Base-by-base conservation (phyloP, 2,888 invertebrate species). In the Apamea crenata region DNA sequence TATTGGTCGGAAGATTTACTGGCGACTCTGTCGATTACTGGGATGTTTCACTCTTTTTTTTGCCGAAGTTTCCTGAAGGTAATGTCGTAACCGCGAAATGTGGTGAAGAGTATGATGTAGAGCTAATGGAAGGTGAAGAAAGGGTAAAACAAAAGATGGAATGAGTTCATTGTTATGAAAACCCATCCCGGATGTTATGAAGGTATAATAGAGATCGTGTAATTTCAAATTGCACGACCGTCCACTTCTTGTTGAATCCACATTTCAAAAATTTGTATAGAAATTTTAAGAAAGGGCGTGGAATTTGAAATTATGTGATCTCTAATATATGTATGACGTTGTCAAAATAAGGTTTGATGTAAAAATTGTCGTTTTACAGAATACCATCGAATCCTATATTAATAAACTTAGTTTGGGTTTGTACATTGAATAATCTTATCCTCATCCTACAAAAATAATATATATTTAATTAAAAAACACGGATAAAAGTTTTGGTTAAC, bases 1-100 rank as follows among this genome's bases (percentile, higher is more conserved):
- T 96, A 94, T 95, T 94, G 95, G 93, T 90, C 83, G 78, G 82
- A 91, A 94, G 95, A 95, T 96, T 96, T 95, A 96, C 95, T 86
- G 93, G 82, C 86, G 88, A 88, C 90, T 81, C 78, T 80, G 86
- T 89, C 87, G 87, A 89, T 89, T 88, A 87, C 90, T 88, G 87
- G 87, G 87, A 87, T 87, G 78, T 78, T 86, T 69, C 68, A 77
- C 74, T 77, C 72, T 68, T 87, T 88, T 81, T 88, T 88, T 83
- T 78, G 72, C 36, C 69, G 36, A 80, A 75, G 66, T 77, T 72
- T 74, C 66, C 68, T 59, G 65, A 79, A 79, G 79, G 75, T 85
- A 78, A 80, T 81, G 81, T 82, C 21, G 74, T 74, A 85, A 88
- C 86, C 88, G 81, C 88, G 73, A 85, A 83, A 66, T 76, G 86